These are phyloP conservation scores for Onychomys leucogaster DNA, from an alignment of 2,797 vertebrate genomes.

Conservation along the genomic window DNA sequence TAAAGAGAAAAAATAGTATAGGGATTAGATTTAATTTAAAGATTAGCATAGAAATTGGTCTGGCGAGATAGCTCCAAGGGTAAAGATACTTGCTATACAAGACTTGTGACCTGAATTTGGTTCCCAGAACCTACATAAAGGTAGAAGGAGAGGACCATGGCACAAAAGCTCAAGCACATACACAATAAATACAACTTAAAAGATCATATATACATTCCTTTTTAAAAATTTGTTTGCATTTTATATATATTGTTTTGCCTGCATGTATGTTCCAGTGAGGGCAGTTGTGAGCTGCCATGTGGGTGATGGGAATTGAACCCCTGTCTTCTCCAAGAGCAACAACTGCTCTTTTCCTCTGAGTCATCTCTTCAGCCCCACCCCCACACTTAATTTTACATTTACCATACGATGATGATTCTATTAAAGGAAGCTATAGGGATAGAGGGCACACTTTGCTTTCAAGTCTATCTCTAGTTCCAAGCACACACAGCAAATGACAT, in stretches of 20 bases:
- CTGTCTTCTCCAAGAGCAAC: background rate
- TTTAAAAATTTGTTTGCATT: no score
- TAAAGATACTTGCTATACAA: no score
- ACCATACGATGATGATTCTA: background rate
- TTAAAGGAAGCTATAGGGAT: background rate
- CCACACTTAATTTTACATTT: background rate
- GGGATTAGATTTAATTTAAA: background rate
- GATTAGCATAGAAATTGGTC: background rate
- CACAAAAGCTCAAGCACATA: background rate
- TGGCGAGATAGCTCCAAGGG: background rate
- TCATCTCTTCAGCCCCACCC: background rate
- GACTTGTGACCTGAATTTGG: background rate
- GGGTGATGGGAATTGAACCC: background rate
- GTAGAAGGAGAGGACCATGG: background rate
- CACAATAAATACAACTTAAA: background rate
- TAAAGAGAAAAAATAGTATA: background rate
- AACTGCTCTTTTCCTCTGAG: background rate
- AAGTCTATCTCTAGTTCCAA: background rate
- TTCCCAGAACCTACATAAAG: background rate
- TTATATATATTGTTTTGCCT: no score
- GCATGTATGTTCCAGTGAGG: no score
- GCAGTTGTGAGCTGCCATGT: background rate
- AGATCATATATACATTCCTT: background rate
- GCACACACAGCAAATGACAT: background rate
- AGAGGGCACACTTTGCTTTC: background rate